phyloP scores from a whole-genome alignment of 1,140 invertebrate genomes.

The Drosophila asahinai region DNA sequence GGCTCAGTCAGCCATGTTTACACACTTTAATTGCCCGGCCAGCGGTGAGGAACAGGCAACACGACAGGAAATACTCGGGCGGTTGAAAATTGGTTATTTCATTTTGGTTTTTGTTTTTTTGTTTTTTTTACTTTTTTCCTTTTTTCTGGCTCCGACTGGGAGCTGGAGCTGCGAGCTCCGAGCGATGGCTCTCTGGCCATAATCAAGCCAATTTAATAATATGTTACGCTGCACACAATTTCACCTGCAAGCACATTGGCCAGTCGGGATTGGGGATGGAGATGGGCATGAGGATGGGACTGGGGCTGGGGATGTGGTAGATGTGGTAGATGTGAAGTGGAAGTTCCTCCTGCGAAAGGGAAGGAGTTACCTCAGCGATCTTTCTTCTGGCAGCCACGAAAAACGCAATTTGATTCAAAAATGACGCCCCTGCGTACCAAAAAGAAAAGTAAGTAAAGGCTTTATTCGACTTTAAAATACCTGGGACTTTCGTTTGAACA shows the following conservation, averaged over 20 bases:
- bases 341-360: conserved; percentile 4
- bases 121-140: too few relatives aligned
- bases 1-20: conserved; percentile 75
- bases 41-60: conserved; percentile 43
- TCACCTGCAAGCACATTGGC: conserved; percentile 64
- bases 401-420: conserved; percentile 48
- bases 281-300: neutral
- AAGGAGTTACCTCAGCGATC: conserved; percentile 14
- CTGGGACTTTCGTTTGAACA: neutral
- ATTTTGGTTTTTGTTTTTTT: neutral
- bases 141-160: too few relatives aligned
- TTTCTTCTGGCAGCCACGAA: conserved; percentile 34
- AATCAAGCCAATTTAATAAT: conserved; percentile 82
- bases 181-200: conserved; percentile 63
- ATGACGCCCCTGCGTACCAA: conserved; percentile 49
- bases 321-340: neutral
- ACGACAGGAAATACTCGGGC: conserved; percentile 73
- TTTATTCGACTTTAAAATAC: neutral
- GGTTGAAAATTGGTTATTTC: conserved; percentile 68
- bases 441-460: neutral
- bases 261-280: neutral
- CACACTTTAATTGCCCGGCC: conserved; percentile 73
- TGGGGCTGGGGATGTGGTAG: neutral
- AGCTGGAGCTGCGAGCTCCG: conserved; percentile 23
- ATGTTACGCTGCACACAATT: conserved; percentile 80